Evolutionary conservation across 2,797 vertebrate genomes (phyloP).

Genomic region (Sebastes iracundus): DNA sequence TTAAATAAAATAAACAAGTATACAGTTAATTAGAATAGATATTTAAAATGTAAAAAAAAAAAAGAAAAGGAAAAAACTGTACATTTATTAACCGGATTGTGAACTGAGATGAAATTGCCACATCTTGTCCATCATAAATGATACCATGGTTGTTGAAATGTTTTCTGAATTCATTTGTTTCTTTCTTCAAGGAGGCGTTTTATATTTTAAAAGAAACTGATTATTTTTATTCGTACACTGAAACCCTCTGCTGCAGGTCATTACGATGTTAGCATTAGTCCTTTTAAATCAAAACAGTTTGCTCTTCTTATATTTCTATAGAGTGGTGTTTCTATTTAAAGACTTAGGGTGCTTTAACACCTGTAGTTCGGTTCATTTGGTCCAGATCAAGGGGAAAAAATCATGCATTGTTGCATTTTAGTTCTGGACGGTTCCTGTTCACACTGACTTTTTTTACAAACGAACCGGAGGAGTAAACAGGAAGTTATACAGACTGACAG

Average conservation of each 20-base stretch:
- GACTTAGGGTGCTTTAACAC: neutral
- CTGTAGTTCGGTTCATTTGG: neutral
- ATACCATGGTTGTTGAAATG: neutral
- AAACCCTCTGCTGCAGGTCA: neutral
- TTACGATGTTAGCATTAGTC: neutral
- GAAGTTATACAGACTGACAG: too few species aligned
- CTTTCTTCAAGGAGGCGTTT: neutral
- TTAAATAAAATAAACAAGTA: neutral
- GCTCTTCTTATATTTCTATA: neutral
- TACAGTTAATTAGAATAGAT: neutral
- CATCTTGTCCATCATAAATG: neutral
- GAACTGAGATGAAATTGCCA: neutral
- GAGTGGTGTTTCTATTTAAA: neutral
- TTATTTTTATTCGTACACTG: neutral
- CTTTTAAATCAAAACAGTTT: neutral
- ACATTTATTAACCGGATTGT: neutral
- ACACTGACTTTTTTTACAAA: too few species aligned
- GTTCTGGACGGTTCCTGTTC: neutral
- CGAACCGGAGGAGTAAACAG: too few species aligned
- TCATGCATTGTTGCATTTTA: neutral
- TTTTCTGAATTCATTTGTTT: neutral
- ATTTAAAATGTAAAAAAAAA: neutral
- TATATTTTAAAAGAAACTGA: neutral
- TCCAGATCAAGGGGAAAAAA: neutral
- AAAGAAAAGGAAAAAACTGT: too few species aligned